Evolutionary conservation across 2,888 invertebrate genomes (phyloP), one percentile per base, ranked within the genome.

Genomic region (Iphiclides podalirius): DNA sequence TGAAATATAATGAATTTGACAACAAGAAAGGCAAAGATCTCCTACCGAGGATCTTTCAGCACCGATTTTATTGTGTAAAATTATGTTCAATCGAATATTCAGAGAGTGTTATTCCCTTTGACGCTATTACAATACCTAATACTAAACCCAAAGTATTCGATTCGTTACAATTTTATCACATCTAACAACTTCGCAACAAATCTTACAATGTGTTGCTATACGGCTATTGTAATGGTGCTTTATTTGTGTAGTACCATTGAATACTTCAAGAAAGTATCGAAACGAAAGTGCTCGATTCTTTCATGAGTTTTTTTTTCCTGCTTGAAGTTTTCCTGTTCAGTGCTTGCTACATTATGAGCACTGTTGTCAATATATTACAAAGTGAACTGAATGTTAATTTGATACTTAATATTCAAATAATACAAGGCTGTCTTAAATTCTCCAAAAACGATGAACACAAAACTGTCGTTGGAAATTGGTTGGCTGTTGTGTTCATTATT

Each of bases 81-180:
- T 34, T 17, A 42, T 15, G 14, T 48, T 37, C 15, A 33, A 8
- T 4, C 8, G 0, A 20, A 33, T 20, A 7, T 42, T 6, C 33
- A 38, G 6, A 43, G 33, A 42, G 16, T 43, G 16, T 2, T 49
- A 9, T 38, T 38, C 7, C 42, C 48, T 0, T 43, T 43, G 20
- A 43, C 1, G 9, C 1, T 48, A 4, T 33, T 38, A 23, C 48
- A 48, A 16, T 48, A 38, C 12, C 1, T 48, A 14, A 23, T n/a
- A 7, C 28, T 48, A 0, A 37, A 12, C n/a, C 48, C 48, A 7
- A 48, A 43, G 6, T 48, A 43, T 23, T 16, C 1, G 4, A 8
- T 48, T 4, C 23, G 38, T 9, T n/a, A 12, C 7, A 38, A 43
- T 14, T 34, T 34, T 7, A 26, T 48, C 14, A 34, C 14, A 8